Evolutionary conservation across 2,113 vertebrate species (phyloP).

Genomic region (Urocolius indicus): DNA sequence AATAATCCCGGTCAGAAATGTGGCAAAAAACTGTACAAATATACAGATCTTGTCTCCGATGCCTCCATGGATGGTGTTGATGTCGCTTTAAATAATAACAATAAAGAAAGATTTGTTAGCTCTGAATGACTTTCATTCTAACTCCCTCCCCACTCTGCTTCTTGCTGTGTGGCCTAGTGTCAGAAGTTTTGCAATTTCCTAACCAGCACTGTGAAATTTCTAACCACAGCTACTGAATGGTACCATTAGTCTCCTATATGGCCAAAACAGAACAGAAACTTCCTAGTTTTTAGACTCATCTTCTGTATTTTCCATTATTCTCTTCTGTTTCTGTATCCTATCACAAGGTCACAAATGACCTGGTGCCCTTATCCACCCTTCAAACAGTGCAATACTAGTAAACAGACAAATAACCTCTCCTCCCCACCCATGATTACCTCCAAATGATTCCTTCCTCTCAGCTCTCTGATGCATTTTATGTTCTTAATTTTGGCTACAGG

Average conservation of each 20-base stretch:
- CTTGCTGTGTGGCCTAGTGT: not conserved
- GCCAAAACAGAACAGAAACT: not conserved
- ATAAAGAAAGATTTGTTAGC: not conserved
- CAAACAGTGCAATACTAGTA: not conserved
- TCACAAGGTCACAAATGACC: not conserved
- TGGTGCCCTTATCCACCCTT: not conserved
- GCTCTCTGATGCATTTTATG: not conserved
- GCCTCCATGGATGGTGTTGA: conserved; percentile 80
- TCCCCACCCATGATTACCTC: not conserved
- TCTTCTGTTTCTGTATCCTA: not conserved
- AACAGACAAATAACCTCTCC: not conserved
- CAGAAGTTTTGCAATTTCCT: conserved; percentile 6
- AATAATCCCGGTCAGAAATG: conserved; percentile 73
- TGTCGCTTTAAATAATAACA: conserved; percentile 73
- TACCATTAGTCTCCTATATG: not conserved
- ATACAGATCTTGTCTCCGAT: conserved; percentile 80
- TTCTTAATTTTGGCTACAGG: not conserved
- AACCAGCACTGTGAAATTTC: not conserved
- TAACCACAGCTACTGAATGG: not conserved
- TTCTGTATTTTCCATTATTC: not conserved
- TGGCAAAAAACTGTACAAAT: conserved; percentile 73
- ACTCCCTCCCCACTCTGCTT: not conserved
- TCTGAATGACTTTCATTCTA: not conserved
- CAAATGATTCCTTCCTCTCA: not conserved
- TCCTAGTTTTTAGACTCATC: not conserved